phyloP scores from a whole-genome alignment of 2,113 vertebrate genomes.

The Lycaon pictus region DNA sequence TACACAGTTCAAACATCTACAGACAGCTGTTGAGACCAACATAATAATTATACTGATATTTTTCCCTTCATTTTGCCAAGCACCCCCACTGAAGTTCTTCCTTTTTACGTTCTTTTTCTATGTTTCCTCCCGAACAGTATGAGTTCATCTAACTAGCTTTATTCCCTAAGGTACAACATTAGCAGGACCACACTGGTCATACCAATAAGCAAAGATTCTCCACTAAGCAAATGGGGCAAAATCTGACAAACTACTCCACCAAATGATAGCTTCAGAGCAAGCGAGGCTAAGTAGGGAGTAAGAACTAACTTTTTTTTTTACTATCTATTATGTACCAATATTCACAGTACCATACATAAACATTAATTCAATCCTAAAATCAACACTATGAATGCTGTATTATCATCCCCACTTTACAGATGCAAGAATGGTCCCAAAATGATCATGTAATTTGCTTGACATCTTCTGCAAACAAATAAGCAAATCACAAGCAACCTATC shows the following conservation, averaged over 20 bases:
- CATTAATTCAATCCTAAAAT: not conserved
- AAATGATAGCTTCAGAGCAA: not conserved
- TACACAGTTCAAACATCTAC: not conserved
- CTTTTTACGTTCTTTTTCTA: not conserved
- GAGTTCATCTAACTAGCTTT: not conserved
- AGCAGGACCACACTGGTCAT: not conserved
- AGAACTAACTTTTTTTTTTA: not conserved
- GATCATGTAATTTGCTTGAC: not conserved
- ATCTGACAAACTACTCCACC: not conserved
- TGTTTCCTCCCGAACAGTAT: not conserved
- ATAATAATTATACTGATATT: not conserved
- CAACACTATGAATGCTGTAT: not conserved
- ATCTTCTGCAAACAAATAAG: not conserved
- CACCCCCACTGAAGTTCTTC: too few relatives aligned
- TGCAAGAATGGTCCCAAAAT: not conserved
- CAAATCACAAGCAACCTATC: slow-evolving; percentile 27
- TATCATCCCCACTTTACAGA: not conserved
- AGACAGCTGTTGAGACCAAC: not conserved
- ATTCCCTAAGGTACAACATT: not conserved
- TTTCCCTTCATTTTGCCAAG: too few relatives aligned
- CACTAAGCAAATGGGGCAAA: not conserved
- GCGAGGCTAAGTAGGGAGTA: fast-evolving
- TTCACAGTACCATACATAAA: not conserved
- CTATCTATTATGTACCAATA: not conserved
- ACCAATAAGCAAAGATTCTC: not conserved